Base-by-base conservation (phyloP, 2,888 invertebrate genomes). In the Caenorhabditis auriculariae region DNA sequence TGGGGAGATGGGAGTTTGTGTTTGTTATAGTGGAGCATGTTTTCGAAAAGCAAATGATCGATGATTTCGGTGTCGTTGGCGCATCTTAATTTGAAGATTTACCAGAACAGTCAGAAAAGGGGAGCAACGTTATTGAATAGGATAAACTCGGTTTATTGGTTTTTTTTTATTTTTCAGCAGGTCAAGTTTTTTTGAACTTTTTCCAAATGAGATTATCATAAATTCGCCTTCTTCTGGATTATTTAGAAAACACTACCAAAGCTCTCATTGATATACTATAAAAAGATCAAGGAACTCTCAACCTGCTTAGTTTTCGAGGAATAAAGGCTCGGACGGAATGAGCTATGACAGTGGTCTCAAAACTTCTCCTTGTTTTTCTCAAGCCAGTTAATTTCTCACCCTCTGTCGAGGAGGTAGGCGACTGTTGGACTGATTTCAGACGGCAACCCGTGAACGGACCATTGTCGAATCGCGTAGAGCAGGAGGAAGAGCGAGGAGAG, bases 1-100 rank as follows among this genome's bases (percentile, higher is more conserved):
- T 77, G 77, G 44, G 66, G 69, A 15, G 72, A 60, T 3, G 80
- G 80, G 17, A 77, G 60, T 51, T 66, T 69, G 57, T 80, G 77
- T 26, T 73, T 64, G 59, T 80, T 80, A 66, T 80, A 80, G 55
- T 72, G 60, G 1, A 69, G 55, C 3, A 73, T 68, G 12, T 68
- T 66, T 42, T 78, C 77, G 50, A 76, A 66, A 5, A 80, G 63
- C 4, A 81, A 64, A 53, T 77, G 71, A 42, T 80, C 80, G 37
- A 81, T 78, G 41, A 81, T 71, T 52, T 81, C 80, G 3, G 81
- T 78, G 50, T 81, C 81, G 52, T 81, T 81, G 42, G 79, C 74
- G 61, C 81, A 81, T 19, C 67, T 66, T 50, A 17, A 63, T 43
- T 4, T 19, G 15, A 4, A 39, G 3, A 24, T 35, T n/a, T 48